Conservation (phyloP, 2,888 invertebrate genomes). For the Spatulosminthurus flaviceps region DNA sequence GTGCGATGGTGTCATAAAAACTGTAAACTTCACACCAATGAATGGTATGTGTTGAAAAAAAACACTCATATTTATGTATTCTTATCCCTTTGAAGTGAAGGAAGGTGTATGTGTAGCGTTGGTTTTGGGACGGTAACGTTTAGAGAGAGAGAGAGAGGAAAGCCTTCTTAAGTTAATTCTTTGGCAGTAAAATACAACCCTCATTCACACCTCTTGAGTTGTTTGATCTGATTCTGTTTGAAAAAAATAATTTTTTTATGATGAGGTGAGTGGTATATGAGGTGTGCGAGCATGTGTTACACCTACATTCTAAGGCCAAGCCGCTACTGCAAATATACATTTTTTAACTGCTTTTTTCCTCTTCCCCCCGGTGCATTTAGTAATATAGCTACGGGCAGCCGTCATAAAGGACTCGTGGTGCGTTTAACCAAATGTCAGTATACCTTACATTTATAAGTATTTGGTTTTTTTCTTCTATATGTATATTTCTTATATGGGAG, state of each 20-base stretch:
- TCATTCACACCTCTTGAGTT: conserved; percentile 18
- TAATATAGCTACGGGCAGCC: neutral
- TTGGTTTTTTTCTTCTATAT: no score
- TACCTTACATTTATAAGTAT: neutral
- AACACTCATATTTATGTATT: no score
- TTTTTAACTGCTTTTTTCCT: neutral
- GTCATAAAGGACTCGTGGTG: neutral
- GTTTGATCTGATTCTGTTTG: conserved; percentile 1
- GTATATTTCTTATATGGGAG: no score
- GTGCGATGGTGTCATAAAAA: no score
- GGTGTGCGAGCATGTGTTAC: conserved; percentile 18
- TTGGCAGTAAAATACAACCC: neutral
- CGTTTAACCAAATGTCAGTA: neutral
- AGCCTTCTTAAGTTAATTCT: neutral
- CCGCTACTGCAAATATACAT: conserved; percentile 1
- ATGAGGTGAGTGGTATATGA: conserved; percentile 13
- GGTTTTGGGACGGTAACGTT: no score
- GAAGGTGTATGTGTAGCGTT: no score
- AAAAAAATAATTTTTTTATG: neutral
- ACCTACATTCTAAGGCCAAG: neutral
- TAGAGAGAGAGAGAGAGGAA: no score
- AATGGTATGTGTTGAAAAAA: no score
- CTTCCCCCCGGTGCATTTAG: no score
- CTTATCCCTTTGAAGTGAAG: no score
- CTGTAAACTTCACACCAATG: no score